These are phyloP conservation scores for Stenodema calcarata DNA, from an alignment of 2,888 invertebrate species.

Conservation along the genomic window DNA sequence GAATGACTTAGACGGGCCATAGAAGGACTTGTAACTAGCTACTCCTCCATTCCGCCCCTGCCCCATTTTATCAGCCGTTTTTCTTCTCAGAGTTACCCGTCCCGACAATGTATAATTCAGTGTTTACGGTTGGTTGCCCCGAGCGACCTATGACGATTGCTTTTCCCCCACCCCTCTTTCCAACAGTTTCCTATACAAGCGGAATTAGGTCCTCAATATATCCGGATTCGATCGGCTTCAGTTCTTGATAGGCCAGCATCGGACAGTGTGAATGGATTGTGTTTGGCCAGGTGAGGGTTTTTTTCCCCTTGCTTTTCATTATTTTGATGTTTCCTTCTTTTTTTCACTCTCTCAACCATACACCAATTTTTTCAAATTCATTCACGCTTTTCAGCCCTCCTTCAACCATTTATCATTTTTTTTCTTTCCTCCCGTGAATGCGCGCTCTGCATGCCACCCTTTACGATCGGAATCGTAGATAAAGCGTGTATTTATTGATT, in stretches of 20 bases:
- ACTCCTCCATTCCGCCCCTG: not conserved
- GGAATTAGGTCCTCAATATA: slow-evolving; percentile 42
- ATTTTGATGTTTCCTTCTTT: not conserved
- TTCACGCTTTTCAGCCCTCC: not conserved
- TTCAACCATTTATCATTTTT: slow-evolving; percentile 8
- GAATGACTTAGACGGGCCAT: slow-evolving; percentile 28
- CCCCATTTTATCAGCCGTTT: not conserved
- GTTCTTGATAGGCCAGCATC: slow-evolving; percentile 30
- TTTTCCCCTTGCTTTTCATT: not conserved
- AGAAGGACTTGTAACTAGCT: slow-evolving; percentile 28
- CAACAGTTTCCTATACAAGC: not conserved
- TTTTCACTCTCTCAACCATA: not conserved
- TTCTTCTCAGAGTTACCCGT: not conserved
- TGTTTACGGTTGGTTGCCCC: slow-evolving; percentile 49
- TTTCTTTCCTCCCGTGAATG: not conserved
- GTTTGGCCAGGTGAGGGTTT: slow-evolving; percentile 33
- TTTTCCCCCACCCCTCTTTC: slow-evolving; percentile 1
- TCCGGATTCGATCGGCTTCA: slow-evolving; percentile 47
- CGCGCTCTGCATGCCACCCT: slow-evolving; percentile 3
- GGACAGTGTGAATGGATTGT: slow-evolving; percentile 39
- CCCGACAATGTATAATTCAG: slow-evolving; percentile 48
- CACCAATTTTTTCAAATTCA: not conserved
- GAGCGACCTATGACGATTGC: slow-evolving; percentile 47
- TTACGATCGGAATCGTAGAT: not conserved
- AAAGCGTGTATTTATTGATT: slow-evolving; percentile 5